phyloP scores from a whole-genome alignment of 2,888 invertebrate species.

The Brassicogethes aeneus region DNA sequence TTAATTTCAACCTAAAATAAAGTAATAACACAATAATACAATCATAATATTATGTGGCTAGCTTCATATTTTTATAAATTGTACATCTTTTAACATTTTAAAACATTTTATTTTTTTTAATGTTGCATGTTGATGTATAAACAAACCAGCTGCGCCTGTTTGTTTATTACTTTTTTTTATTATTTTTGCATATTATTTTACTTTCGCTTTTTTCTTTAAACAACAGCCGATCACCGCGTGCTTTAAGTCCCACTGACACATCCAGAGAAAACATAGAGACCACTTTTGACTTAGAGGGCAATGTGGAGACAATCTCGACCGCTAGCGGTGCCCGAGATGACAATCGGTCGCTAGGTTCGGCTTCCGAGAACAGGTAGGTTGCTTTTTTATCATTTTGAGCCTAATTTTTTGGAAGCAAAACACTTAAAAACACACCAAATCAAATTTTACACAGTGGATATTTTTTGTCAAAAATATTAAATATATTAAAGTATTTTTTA shows the following conservation, averaged over 20 bases:
- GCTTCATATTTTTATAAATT: too few relatives aligned
- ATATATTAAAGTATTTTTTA: too few relatives aligned
- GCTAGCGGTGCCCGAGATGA: constrained; percentile 69
- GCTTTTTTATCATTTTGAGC: background rate
- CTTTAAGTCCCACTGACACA: constrained; percentile 40
- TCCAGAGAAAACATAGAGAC: constrained; percentile 72
- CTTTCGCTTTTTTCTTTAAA: constrained; percentile 4
- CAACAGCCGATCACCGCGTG: constrained; percentile 39
- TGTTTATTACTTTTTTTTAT: constrained; percentile 13
- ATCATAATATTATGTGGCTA: too few relatives aligned
- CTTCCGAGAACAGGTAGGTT: constrained; percentile 70
- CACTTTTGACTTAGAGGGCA: constrained; percentile 85
- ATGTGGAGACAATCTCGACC: constrained; percentile 84
- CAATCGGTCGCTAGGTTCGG: constrained; percentile 53
- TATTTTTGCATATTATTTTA: constrained; percentile 8
- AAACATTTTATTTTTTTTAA: too few relatives aligned
- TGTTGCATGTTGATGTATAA: too few relatives aligned
- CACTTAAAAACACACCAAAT: too few relatives aligned
- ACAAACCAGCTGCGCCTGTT: too few relatives aligned
- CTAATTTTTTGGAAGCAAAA: background rate
- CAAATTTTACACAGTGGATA: too few relatives aligned
- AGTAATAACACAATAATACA: too few relatives aligned
- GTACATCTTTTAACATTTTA: too few relatives aligned
- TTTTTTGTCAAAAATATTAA: too few relatives aligned
- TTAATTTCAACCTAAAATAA: too few relatives aligned